Evolutionary conservation across 2,113 vertebrate species (phyloP).

Genomic region (Lipotes vexillifer): DNA sequence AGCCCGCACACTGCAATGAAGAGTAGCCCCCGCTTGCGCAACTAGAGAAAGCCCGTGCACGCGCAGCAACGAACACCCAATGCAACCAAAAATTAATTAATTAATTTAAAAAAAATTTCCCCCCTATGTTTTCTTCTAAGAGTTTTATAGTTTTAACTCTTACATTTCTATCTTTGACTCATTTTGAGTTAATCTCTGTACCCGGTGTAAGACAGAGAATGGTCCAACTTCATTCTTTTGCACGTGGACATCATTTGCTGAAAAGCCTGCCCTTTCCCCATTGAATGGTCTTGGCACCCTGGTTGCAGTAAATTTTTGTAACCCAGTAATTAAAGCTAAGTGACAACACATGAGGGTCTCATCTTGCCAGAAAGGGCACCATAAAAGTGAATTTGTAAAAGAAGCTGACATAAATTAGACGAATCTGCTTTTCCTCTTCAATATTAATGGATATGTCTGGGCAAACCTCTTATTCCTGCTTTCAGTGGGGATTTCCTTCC

Average conservation of each 20-base stretch:
- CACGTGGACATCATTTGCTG: background rate
- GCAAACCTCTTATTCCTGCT: background rate
- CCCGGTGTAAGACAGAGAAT: background rate
- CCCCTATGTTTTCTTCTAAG: background rate
- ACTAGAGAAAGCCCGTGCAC: too few species aligned
- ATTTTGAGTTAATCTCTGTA: background rate
- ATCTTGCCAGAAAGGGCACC: slow-evolving; percentile 4
- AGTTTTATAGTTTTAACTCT: background rate
- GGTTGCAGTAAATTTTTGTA: background rate
- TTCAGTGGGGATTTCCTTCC: background rate
- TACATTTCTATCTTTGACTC: background rate
- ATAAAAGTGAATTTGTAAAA: background rate
- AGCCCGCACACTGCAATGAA: too few species aligned
- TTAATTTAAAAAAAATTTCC: background rate
- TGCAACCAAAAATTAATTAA: too few species aligned
- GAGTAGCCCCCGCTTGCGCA: too few species aligned
- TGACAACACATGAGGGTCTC: background rate
- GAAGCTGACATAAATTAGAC: background rate
- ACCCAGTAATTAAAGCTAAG: slow-evolving; percentile 37
- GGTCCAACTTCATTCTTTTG: background rate
- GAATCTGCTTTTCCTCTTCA: background rate
- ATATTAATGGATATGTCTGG: background rate
- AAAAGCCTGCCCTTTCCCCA: background rate
- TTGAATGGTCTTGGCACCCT: background rate
- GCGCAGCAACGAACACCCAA: too few species aligned